Conservation (phyloP, 2,113 vertebrate species). For the Pedetes capensis region DNA sequence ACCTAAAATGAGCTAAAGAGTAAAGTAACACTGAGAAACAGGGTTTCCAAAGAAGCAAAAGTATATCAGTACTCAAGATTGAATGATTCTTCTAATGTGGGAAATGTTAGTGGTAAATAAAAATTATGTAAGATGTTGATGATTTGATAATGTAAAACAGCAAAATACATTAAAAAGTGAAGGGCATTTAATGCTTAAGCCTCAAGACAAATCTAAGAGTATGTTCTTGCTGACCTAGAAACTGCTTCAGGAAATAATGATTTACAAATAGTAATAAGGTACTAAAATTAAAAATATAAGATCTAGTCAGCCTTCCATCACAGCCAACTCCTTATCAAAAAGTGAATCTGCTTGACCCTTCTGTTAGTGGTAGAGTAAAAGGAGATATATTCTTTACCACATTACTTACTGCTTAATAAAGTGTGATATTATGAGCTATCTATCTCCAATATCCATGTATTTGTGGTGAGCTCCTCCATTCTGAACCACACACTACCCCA, state of each 20-base stretch:
- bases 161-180: background rate
- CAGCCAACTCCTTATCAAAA: constrained; percentile 21
- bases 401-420: constrained; percentile 38
- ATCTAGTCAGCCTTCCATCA: constrained; percentile 1
- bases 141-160: constrained; percentile 25
- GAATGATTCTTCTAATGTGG: background rate
- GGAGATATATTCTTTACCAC: background rate
- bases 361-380: background rate
- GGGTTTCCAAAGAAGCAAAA: background rate
- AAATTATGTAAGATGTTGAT: constrained; percentile 23
- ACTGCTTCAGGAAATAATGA: constrained; percentile 33
- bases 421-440: constrained; percentile 46
- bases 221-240: background rate
- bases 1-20: constrained; percentile 32
- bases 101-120: constrained; percentile 19
- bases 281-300: constrained; percentile 29
- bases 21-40: constrained; percentile 33
- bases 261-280: constrained; percentile 30
- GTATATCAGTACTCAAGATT: background rate
- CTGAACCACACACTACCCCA: background rate
- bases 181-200: background rate
- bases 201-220: constrained; percentile 23
- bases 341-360: constrained; percentile 35
- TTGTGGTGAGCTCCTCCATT: constrained; percentile 5
- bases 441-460: constrained; percentile 78